Evolutionary conservation across 1,140 invertebrate genomes (phyloP), one percentile per base, ranked within the genome.

Genomic region (Lepidurus packardi): DNA sequence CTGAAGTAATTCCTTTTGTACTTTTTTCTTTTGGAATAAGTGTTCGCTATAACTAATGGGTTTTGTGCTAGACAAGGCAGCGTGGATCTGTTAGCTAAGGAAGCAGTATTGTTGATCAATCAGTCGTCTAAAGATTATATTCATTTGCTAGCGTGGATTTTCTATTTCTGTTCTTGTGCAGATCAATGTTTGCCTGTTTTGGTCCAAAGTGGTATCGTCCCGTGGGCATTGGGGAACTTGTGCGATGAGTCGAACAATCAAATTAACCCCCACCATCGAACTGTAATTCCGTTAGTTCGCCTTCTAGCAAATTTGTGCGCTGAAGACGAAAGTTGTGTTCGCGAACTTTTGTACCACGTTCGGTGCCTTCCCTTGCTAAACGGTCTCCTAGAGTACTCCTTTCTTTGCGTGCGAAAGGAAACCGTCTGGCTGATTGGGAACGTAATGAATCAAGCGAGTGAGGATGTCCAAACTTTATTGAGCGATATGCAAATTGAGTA

Each of bases 261-360:
- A 24, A 47, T 21, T 34, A 44, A 77, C 41, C 44, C 65, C 13
- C 25, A 25, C 41, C 53, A 65, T 21, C 53, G 53, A 65, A 47
- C 65, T 16, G 25, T 74, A 21, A 34, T 74, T 13, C 78, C 78
- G 7, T 21, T 78, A 13, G 42, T 78, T 74, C 73, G 78, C 43
- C 75, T 43, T 34, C 24, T 78, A 7, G 78, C 73, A 7, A 78
- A 78, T 75, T 73, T 78, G 41, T 75, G 73, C 47, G 78, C 73
- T 45, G 8, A 45, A 6, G n/a, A 47, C 34, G 42, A 74, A 44
- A 43, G 44, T 24, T 75, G 43, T 43, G 43, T 75, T 24, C n/a
- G 45, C 41, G 43, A 24, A 45, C 42, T 74, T 41, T 24, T 78
- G 43, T 45, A 78, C 11, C 43, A 74, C 21, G 53, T n/a, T 16